Evolutionary conservation across 64 coral and sea anemone species (phyloP).

Genomic region (Hydrozoanthus tunicans): DNA sequence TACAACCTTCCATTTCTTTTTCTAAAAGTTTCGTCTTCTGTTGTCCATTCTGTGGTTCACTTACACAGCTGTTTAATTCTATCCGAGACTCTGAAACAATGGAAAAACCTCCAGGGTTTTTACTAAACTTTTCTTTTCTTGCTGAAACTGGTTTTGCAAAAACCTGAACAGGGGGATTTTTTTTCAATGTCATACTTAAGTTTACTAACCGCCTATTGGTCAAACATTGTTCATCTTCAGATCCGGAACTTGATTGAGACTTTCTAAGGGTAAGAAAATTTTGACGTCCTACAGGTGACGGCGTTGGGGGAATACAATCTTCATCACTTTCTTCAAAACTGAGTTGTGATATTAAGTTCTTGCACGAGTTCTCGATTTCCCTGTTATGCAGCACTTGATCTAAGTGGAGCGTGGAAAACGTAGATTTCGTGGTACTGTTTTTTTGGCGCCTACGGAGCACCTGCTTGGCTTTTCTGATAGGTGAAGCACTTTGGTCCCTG

Average conservation of each 20-base stretch:
- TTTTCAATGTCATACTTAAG: background rate
- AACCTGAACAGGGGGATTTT: background rate
- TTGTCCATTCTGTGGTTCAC: background rate
- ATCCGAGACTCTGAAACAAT: background rate
- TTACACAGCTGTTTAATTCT: background rate
- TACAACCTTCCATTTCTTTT: background rate
- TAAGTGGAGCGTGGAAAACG: background rate
- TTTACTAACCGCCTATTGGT: background rate
- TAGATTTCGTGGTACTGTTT: background rate
- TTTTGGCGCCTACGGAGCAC: constrained; percentile 22
- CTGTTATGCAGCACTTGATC: background rate
- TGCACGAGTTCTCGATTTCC: background rate
- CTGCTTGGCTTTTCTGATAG: constrained; percentile 27
- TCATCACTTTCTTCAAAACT: constrained; percentile 5
- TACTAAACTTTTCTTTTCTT: background rate
- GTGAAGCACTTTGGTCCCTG: constrained; percentile 49
- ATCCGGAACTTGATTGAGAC: constrained; percentile 30
- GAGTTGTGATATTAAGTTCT: background rate
- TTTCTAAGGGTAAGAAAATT: constrained; percentile 31
- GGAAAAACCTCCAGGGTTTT: background rate
- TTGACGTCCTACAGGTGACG: constrained; percentile 8
- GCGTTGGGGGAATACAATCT: constrained; percentile 49
- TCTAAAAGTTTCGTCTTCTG: background rate
- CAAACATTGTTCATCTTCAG: constrained; percentile 32
- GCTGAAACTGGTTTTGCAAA: background rate